Percentiles rank a stretch among this genome's conserved stretches.
Conservation (phyloP, 2,888 invertebrate species). For the Sesamia inferens region DNA sequence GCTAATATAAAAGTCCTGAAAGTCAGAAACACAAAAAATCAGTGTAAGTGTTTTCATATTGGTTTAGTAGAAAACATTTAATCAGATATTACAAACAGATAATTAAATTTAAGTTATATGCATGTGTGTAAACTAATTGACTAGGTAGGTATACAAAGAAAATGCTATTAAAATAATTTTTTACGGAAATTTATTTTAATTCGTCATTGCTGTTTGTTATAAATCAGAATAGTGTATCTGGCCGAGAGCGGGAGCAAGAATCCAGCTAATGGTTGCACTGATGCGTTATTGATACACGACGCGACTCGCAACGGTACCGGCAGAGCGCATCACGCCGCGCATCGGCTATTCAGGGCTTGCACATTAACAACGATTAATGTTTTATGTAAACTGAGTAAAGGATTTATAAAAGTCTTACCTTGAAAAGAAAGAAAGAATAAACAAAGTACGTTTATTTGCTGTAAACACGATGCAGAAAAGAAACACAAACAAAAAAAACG, state of each 20-base stretch:
- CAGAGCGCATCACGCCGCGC: slow-evolving; percentile 62
- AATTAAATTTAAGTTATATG: neutral
- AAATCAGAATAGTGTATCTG: slow-evolving; percentile 64
- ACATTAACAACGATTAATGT: neutral
- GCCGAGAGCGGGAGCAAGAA: slow-evolving; percentile 59
- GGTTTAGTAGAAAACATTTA: neutral
- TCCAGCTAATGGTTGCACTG: slow-evolving; percentile 67
- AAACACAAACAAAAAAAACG: too few species aligned
- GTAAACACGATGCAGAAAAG: too few species aligned
- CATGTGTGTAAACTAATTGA: neutral
- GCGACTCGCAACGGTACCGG: slow-evolving; percentile 66
- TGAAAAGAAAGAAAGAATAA: neutral
- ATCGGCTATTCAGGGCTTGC: slow-evolving; percentile 56
- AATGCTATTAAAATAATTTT: neutral
- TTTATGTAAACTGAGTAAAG: slow-evolving; percentile 23
- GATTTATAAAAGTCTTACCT: too few species aligned
- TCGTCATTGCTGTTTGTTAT: slow-evolving; percentile 46
- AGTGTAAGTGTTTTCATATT: too few species aligned
- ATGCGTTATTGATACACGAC: slow-evolving; percentile 72
- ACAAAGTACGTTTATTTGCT: too few species aligned
- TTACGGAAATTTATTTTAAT: slow-evolving; percentile 2
- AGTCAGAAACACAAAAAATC: neutral
- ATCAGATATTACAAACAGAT: neutral
- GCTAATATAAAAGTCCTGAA: neutral
- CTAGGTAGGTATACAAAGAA: too few species aligned